Conservation (phyloP, 2,888 invertebrate species). For the Eristalinus sepulchralis region DNA sequence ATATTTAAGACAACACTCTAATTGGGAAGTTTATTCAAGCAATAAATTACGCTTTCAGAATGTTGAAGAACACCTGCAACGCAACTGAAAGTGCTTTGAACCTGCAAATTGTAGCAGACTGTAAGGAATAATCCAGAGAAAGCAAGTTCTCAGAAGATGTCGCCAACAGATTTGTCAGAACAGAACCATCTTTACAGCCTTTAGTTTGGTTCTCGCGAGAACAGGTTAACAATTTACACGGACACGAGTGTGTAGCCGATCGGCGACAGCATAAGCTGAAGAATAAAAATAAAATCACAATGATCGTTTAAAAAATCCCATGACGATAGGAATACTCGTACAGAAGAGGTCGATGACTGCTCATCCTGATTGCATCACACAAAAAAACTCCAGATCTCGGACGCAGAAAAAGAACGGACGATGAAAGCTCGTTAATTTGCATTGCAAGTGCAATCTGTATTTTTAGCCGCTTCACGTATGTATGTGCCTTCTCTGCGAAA, state of each 20-base stretch:
- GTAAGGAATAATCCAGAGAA: background rate
- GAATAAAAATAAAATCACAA: background rate
- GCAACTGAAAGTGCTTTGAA: background rate
- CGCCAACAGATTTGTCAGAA: background rate
- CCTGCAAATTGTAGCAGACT: background rate
- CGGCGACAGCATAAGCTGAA: no score
- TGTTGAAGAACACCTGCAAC: background rate
- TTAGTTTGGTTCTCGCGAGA: background rate
- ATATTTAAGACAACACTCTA: no score
- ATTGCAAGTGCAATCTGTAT: background rate
- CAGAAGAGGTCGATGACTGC: background rate
- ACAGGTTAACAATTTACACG: background rate
- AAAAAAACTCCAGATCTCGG: background rate
- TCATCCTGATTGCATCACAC: background rate
- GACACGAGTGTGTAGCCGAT: background rate
- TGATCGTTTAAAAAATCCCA: background rate
- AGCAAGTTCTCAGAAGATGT: background rate
- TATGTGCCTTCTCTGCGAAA: background rate
- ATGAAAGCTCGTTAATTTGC: background rate
- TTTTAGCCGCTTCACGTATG: background rate
- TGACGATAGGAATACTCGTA: background rate
- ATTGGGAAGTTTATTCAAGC: background rate
- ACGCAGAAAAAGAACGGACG: background rate
- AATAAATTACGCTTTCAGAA: background rate
- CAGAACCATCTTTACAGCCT: background rate